These are phyloP conservation scores for Calliphora vomitoria DNA, from an alignment of 2,888 invertebrate species.

Conservation along the genomic window DNA sequence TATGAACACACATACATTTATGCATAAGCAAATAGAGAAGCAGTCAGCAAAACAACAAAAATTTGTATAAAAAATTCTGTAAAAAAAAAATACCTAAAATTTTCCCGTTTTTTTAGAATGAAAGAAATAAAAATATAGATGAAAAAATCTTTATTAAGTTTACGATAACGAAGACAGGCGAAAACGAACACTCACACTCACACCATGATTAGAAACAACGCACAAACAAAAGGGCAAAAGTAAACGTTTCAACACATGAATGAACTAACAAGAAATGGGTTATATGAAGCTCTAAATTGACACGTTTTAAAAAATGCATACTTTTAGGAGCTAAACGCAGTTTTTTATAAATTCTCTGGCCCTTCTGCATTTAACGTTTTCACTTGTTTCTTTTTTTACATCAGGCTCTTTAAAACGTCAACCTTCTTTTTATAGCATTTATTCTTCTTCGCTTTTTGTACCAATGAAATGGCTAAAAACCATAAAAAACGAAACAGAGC, in stretches of 20 bases:
- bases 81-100: neutral
- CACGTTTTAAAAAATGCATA: conserved; percentile 9
- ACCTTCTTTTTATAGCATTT: neutral
- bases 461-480: neutral
- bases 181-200: conserved; percentile 9
- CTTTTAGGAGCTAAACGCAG: conserved; percentile 31
- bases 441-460: too few species aligned
- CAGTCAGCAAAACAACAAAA: conserved; percentile 48
- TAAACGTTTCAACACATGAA: neutral
- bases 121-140: conserved; percentile 6
- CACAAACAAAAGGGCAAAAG: neutral
- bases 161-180: conserved; percentile 8
- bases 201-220: neutral
- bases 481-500: neutral
- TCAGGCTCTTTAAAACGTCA: neutral
- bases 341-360: neutral
- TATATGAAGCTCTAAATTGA: neutral
- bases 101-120: neutral
- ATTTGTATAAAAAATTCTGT: neutral
- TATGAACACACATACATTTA: conserved; percentile 32
- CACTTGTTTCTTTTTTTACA: neutral
- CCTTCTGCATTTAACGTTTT: neutral
- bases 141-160: conserved; percentile 39
- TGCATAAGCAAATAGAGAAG: neutral
- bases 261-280: neutral